Percentiles rank a stretch among this genome's conserved stretches.
These are phyloP conservation scores for Epirrhoe alternata DNA, from an alignment of 2,888 invertebrate species.

Conservation along the genomic window DNA sequence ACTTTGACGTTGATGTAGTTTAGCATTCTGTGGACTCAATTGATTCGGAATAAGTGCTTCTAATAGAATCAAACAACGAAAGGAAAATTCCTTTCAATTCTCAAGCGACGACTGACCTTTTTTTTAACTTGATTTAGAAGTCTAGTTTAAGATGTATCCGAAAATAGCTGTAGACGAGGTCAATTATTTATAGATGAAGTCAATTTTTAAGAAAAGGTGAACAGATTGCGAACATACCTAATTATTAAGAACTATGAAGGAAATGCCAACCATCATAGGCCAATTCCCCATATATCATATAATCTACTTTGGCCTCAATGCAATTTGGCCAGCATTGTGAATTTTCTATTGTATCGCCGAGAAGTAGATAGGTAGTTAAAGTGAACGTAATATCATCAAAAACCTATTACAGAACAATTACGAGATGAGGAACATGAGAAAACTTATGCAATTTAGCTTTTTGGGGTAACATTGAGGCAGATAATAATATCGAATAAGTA, in stretches of 20 bases:
- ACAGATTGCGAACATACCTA: too few species aligned
- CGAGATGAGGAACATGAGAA: neutral
- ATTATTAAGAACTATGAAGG: too few species aligned
- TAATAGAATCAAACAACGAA: neutral
- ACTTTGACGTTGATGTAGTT: slow-evolving; percentile 5
- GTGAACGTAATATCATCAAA: neutral
- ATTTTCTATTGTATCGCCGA: neutral
- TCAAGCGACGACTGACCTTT: neutral
- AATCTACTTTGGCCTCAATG: neutral
- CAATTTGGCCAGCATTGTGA: neutral
- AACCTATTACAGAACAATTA: slow-evolving; percentile 1
- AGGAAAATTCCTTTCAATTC: neutral
- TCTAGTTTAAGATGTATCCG: neutral
- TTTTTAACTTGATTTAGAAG: neutral
- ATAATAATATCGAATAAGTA: too few species aligned
- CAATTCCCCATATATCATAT: neutral
- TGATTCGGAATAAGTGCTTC: neutral
- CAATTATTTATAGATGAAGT: neutral
- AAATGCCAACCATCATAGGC: neutral
- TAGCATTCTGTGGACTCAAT: neutral
- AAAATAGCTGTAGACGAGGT: neutral
- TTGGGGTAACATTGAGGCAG: neutral
- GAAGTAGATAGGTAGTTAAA: too few species aligned
- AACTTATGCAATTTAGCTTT: neutral
- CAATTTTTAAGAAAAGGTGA: neutral